A percentile compares a stretch with the other conserved stretches of the same genome.
Conservation (phyloP, 2,797 vertebrate genomes). For the Sebastes steindachneri region DNA sequence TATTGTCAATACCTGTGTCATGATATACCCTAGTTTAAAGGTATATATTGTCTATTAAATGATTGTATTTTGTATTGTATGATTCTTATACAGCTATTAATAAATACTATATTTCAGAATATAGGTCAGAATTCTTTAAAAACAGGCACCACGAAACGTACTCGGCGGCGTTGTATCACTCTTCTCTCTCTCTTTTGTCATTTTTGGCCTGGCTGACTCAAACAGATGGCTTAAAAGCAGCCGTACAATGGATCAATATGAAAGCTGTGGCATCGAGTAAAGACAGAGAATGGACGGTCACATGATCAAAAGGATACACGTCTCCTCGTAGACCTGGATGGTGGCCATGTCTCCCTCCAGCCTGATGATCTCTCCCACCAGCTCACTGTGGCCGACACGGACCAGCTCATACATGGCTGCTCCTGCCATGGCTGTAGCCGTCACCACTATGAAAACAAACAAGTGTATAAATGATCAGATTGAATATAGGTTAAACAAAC, state of each 20-base stretch:
- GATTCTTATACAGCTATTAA: background rate
- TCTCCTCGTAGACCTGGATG: conserved; percentile 99
- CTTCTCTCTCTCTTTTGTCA: background rate
- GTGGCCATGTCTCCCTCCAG: conserved; percentile 98
- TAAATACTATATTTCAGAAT: background rate
- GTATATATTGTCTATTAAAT: background rate
- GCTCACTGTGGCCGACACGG: conserved; percentile 94
- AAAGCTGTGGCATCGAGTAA: background rate
- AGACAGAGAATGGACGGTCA: background rate
- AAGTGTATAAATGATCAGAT: background rate
- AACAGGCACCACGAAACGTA: background rate
- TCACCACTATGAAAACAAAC: conserved; percentile 87
- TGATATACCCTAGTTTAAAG: background rate
- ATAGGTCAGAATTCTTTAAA: background rate
- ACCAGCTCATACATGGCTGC: conserved; percentile 98
- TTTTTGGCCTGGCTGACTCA: background rate
- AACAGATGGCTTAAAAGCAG: background rate
- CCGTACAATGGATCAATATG: background rate
- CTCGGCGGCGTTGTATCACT: background rate
- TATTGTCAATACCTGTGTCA: too few relatives aligned
- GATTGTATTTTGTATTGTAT: background rate
- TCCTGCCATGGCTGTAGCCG: conserved; percentile 93
- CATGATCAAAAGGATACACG: conserved; percentile 90
- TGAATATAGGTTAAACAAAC: background rate
- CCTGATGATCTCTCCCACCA: conserved; percentile 97